phyloP scores from a whole-genome alignment of 2,113 vertebrate species.

The Embiotoca jacksoni region DNA sequence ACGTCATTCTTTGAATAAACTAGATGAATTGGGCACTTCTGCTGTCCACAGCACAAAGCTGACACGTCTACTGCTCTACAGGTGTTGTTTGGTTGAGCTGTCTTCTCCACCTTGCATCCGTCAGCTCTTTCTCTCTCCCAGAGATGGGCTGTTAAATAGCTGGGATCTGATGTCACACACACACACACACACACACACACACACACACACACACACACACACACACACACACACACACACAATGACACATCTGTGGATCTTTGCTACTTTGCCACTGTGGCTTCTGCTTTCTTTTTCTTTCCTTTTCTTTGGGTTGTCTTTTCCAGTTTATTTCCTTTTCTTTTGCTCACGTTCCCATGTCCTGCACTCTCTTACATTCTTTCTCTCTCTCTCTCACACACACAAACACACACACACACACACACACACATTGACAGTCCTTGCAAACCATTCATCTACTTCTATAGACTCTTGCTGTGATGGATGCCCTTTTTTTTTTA shows the following conservation, averaged over 20 bases:
- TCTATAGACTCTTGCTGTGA: slow-evolving; percentile 20
- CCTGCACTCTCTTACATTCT: too few relatives aligned
- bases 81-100: slow-evolving; percentile 21
- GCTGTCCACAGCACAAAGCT: slow-evolving; percentile 2
- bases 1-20: background rate
- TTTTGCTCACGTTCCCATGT: background rate
- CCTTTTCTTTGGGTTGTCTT: background rate
- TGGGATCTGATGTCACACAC: slow-evolving; percentile 68
- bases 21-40: background rate
- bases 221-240: background rate
- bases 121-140: slow-evolving; percentile 45
- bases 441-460: slow-evolving; percentile 15
- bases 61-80: background rate
- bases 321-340: too few relatives aligned
- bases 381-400: background rate
- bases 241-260: slow-evolving; percentile 57
- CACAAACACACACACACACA: slow-evolving; percentile 2
- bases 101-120: slow-evolving; percentile 24
- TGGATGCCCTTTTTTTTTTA: slow-evolving; percentile 14
- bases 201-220: too few relatives aligned
- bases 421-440: background rate
- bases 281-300: background rate
- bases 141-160: slow-evolving; percentile 58
- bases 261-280: slow-evolving; percentile 34
- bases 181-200: slow-evolving; percentile 51